Evolutionary conservation across 2,888 invertebrate genomes (phyloP), one percentile per base, ranked within the genome.

Genomic region (Himalopsyche anomala): DNA sequence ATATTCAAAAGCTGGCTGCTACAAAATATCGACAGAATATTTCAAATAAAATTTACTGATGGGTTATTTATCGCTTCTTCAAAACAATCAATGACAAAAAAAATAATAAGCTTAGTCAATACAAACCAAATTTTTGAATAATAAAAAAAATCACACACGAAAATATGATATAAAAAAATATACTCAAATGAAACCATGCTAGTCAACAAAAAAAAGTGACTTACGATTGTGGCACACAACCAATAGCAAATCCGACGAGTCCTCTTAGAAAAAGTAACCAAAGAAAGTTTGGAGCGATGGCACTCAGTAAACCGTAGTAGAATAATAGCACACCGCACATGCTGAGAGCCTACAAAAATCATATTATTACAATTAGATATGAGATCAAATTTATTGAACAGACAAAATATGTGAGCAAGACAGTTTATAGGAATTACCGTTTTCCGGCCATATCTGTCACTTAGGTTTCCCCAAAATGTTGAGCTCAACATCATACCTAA

Each of bases 401-500:
- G 36, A 85, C 54, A 85, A 82, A 88, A 12, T 38, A 38, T n/a
- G n/a, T 56, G 19, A 56, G 36, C 9, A 2, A 36, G 38, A 38
- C 51, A 12, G 74, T 74, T 74, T 74, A 74, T 5, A 51, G 12
- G 51, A 51, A 51, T 62, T 86, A 96, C 96, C 90, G 95, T 96
- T 94, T 97, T 97, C 88, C 98, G 94, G 62, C 98, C 98, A 92
- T 98, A 98, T 91, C 97, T 95, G 91, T 99, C 98, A 92, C 98
- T 98, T 84, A 99, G 93, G 90, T 97, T 98, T 28, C 98, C 98
- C 99, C 99, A 99, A 92, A 98, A 97, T 88, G 98, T 97, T 0
- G 98, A 98, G 90, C 98, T 98, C 54, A 98, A 92, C 98, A 99
- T 98, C 99, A 99, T 99, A 85, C 99, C 99, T 90, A 97, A 93